Evolutionary conservation across 2,113 vertebrate genomes (phyloP), one percentile per base, ranked within the genome.

Genomic region (Microtus pennsylvanicus): DNA sequence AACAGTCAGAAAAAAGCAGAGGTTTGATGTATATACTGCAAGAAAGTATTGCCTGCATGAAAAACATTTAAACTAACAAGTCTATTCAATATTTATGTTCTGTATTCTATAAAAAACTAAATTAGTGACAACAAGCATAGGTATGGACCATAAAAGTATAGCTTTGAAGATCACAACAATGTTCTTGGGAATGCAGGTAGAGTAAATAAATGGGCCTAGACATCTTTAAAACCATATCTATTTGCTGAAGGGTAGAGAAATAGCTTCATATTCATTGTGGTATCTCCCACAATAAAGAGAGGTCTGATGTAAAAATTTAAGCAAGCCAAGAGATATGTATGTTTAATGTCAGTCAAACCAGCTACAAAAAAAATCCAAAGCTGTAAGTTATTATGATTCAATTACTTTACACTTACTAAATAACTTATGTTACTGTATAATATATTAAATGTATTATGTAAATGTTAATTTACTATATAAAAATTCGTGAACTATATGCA

Each of bases 61-160:
- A 94, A 94, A 76, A 75, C 1, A 42, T 47, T 82, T 82, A 67
- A 95, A 81, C 45, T 38, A 93, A 74, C 28, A 82, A 47, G 50
- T 45, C 26, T 86, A 55, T 78, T 90, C 93, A 90, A 14, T 77
- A 38, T 55, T 30, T 92, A 22, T 26, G 14, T 72, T 21, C 52
- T 58, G 22, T 95, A 35, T 93, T 88, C 67, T 72, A 50, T 92
- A 33, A 35, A 85, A 72, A 85, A 74, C 11, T 78, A 77, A 86
- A 21, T 63, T 90, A 67, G 35, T 70, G 52, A 82, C 81, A 19
- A 42, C 9, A 92, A 35, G 30, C 26, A 92, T 7, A 85, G 65
- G 45, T 28, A 76, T 1, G 35, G 12, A 7, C 52, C 87, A 28
- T 81, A 52, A 96, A 92, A 50, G 91, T 83, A 65, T 30, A 78